These are phyloP conservation scores for Gallinago undulata DNA, from an alignment of 2,113 vertebrate species.

Conservation along the genomic window DNA sequence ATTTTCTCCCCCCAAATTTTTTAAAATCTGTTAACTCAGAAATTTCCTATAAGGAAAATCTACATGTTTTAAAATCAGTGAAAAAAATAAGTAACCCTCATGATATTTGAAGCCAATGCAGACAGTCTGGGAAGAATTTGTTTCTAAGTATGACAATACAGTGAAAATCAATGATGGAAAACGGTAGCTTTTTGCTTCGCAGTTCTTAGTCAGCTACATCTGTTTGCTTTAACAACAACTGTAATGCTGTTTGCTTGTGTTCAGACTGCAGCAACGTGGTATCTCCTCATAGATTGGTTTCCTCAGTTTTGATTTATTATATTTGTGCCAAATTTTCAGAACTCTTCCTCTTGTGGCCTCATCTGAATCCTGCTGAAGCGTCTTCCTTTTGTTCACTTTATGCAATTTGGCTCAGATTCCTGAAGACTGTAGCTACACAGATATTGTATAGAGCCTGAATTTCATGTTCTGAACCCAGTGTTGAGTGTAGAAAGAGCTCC, in stretches of 20 bases:
- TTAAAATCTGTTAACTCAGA: neutral
- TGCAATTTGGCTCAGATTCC: neutral
- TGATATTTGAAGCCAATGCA: neutral
- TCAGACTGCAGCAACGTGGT: rapidly evolving
- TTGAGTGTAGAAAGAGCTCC: neutral
- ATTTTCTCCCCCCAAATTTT: neutral
- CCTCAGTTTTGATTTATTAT: neutral
- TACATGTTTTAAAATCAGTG: neutral
- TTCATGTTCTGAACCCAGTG: neutral
- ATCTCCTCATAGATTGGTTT: neutral
- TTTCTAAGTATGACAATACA: neutral
- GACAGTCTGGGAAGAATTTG: neutral
- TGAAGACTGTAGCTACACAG: neutral
- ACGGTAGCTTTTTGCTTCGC: neutral
- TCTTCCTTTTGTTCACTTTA: neutral
- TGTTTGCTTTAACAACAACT: neutral
- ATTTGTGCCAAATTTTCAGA: neutral
- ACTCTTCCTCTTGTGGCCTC: neutral
- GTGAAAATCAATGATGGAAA: neutral
- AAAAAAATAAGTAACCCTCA: neutral
- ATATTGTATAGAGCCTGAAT: neutral
- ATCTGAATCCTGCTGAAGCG: neutral
- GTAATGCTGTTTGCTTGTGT: neutral
- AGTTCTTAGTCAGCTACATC: neutral
- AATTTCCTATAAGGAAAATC: neutral